These are phyloP conservation scores for Porites lutea DNA, from an alignment of 64 coral and sea anemone species.

Conservation along the genomic window DNA sequence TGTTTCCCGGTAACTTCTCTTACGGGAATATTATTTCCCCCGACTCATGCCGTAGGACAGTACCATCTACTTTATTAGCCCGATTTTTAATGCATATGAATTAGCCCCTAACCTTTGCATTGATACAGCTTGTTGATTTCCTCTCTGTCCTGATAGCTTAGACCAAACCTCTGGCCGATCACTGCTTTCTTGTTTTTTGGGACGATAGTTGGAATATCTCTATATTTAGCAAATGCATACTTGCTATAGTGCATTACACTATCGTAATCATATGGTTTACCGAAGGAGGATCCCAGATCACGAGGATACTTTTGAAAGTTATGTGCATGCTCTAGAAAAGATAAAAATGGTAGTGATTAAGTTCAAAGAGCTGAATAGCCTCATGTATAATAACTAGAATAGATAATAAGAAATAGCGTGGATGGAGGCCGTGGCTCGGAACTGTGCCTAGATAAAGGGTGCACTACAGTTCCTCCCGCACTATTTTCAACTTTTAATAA, in stretches of 20 bases:
- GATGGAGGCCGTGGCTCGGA: too few relatives aligned
- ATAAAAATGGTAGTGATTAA: not conserved
- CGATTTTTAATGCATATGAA: not conserved
- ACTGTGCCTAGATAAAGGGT: too few relatives aligned
- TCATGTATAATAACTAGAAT: too few relatives aligned
- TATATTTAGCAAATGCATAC: conserved; percentile 44
- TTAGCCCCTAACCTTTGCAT: conserved; percentile 30
- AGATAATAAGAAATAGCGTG: too few relatives aligned
- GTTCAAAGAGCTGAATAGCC: too few relatives aligned
- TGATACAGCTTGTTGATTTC: conserved; percentile 62
- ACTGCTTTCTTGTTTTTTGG: conserved; percentile 2
- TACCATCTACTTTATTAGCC: too few relatives aligned
- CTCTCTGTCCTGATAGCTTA: conserved; percentile 47
- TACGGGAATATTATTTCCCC: too few relatives aligned
- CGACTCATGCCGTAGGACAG: too few relatives aligned
- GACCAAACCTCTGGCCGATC: conserved; percentile 55
- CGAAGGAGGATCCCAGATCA: conserved; percentile 37
- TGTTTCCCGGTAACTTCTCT: too few relatives aligned
- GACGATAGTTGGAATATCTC: conserved; percentile 17
- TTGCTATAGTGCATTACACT: conserved; percentile 70
- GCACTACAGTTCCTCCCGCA: too few relatives aligned
- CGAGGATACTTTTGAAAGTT: conserved; percentile 61
- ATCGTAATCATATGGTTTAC: conserved; percentile 69
- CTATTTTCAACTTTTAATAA: too few relatives aligned
- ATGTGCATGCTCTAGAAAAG: conserved; percentile 33